Base-by-base conservation (phyloP, 2,888 invertebrate genomes). In the Temnothorax ravouxi region DNA sequence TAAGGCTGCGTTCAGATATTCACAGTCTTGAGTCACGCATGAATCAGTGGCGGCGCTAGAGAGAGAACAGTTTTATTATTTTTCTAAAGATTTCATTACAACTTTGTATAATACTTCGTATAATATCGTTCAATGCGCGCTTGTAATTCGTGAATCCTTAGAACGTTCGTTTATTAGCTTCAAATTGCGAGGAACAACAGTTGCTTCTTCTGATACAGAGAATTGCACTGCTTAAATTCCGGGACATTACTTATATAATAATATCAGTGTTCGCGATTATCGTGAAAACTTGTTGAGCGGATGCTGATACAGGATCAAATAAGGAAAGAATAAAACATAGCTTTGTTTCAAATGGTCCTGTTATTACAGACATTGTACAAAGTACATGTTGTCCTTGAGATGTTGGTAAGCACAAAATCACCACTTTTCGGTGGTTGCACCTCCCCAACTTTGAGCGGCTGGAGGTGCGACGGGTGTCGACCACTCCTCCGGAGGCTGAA, bases 361-460 rank as follows among this genome's bases (percentile, higher is more conserved):
- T 93, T 93, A 88, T 93, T 93, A 88, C 69, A 88, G 85, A 86
- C 76, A 56, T 52, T 75, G 87, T 91, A 91, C 89, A 93, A 91
- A 92, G 88, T 90, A 85, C 64, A 62, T 50, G 50, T 86, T 79
- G 75, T 87, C 47, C 72, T 84, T 71, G 61, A 80, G 83, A 76
- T 71, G 69, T 87, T 88, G n/a, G 21, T 84, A 88, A 88, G 72
- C 74, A 85, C 83, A 84, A 84, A 56, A 84, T 93, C 92, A 93
- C 94, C 94, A 94, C 77, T 91, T 93, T 93, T 96, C 96, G 87
- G 95, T 95, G 52, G 95, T 95, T 61, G 96, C 95, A 86, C 96
- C 96, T 88, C 96, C 96, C 97, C 97, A 97, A 66, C 96, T 96
- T 8, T 96, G 96, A 4, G 94, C 87, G 86, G 92, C 50, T 8